Base-by-base conservation (phyloP, 2,113 vertebrate species). In the Ceratotherium simum region DNA sequence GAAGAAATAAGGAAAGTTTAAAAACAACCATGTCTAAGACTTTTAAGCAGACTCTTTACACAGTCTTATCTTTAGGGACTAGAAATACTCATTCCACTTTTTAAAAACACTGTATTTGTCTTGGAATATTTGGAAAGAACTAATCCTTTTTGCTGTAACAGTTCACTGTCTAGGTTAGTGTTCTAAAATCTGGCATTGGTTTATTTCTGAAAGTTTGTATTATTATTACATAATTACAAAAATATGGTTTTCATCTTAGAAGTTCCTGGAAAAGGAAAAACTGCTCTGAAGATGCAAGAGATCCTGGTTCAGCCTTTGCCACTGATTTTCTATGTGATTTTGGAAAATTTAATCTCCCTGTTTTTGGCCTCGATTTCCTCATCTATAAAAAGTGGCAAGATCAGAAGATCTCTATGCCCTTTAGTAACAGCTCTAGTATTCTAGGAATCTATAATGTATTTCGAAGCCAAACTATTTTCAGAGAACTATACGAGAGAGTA, bases 211-310 rank as follows among this genome's bases (percentile, higher is more conserved):
- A 91, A 46, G 82, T 94, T 69, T 89, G 17, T 64, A 54, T 86
- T 89, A 91, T 79, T 70, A 58, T 69, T 89, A 70, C 46, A 31
- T 96, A 95, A 95, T 89, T 84, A 48, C 3, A 93, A 89, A 97
- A 97, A 80, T 90, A 23, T 92, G 31, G 1, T 69, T 86, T 95
- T 83, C 58, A 48, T 93, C 18, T 91, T 70, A 81, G 23, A 88
- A 83, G 46, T 75, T 95, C 67, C 79, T 95, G 11, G 64, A 93
- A 95, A 95, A 87, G 9, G 80, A 64, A 78, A 96, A 83, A 83
- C 73, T 69, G 16, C 12, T 90, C 54, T 91, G n/a, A 60, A n/a
- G n/a, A 96, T 20, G 4, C 60, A 85, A 93, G 72, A 93, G 14
- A 94, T 56, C 11, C 33, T 89, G 46, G 23, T 72, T 93, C 18